Conservation (phyloP, 2,888 invertebrate genomes). For the Nymphalis c-album region DNA sequence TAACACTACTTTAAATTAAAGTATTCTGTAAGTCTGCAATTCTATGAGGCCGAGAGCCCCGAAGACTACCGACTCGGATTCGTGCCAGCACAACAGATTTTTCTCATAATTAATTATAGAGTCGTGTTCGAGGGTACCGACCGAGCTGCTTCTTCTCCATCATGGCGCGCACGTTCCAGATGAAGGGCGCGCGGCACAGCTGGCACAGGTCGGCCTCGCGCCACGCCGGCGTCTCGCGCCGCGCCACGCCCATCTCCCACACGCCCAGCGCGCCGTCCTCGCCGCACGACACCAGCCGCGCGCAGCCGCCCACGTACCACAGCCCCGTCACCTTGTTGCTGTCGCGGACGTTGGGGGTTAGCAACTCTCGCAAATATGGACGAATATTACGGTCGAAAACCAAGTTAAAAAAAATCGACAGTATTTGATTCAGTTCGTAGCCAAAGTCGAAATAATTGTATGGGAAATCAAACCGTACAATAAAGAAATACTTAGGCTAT, state of each 20-base stretch:
- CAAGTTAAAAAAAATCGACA: too few relatives aligned
- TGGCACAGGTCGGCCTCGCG: slow-evolving; percentile 96
- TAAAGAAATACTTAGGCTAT: too few relatives aligned
- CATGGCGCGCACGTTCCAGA: slow-evolving; percentile 99
- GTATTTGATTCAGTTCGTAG: too few relatives aligned
- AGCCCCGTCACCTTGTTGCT: slow-evolving; percentile 93
- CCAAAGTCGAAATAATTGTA: too few relatives aligned
- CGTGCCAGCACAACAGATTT: too few relatives aligned
- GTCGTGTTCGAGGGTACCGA: slow-evolving; percentile 8
- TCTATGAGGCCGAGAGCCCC: too few relatives aligned
- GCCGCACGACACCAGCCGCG: slow-evolving; percentile 92
- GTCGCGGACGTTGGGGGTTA: not conserved
- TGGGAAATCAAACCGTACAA: too few relatives aligned
- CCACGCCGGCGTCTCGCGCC: slow-evolving; percentile 98
- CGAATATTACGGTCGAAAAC: too few relatives aligned
- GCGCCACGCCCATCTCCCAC: slow-evolving; percentile 95
- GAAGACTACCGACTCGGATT: too few relatives aligned
- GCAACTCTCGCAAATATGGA: too few relatives aligned
- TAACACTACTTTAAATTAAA: too few relatives aligned
- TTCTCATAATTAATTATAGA: not conserved
- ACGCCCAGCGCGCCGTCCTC: slow-evolving; percentile 95
- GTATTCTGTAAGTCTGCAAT: too few relatives aligned
- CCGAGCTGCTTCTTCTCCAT: slow-evolving; percentile 95
- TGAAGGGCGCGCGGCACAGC: slow-evolving; percentile 96
- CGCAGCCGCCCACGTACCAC: slow-evolving; percentile 90